Evolutionary conservation across 2,888 invertebrate species (phyloP), one percentile per base, ranked within the genome.

Genomic region (Lordiphosa fenestrarum): DNA sequence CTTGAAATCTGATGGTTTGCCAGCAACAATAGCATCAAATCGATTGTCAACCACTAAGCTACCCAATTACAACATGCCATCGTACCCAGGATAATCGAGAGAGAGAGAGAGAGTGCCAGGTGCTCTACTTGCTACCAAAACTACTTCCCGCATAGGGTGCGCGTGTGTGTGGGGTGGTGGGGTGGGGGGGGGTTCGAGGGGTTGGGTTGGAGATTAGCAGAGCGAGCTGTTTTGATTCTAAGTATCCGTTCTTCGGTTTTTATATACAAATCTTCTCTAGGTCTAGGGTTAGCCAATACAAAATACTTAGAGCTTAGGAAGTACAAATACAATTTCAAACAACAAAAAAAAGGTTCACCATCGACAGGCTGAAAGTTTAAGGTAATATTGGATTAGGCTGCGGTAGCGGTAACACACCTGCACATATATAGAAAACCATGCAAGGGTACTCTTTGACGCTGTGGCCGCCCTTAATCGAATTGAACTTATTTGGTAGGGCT

Each of bases 381-480:
- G 61, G 48, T 72, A 46, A 69, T 42, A 61, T 67, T 53, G 37
- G 48, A 53, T 69, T 60, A 56, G 60, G 66, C 61, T 73, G 76
- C 70, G 70, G 69, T 62, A 77, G 71, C 73, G 63, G 73, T 66
- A 86, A 89, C 89, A 88, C 89, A 89, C 89, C 89, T 89, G 87
- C 72, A 85, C 89, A 89, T 72, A 88, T 86, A 86, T 82, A 87
- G 80, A 89, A 85, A 81, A 89, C 81, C 87, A 88, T 87, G 89
- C 89, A 89, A 86, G 86, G 88, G 77, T 86, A 76, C 76, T 88
- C 88, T 84, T 84, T 86, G 71, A 84, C 75, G 87, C 78, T 86
- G 85, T 84, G 83, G 80, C 86, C 82, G 85, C 86, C 86, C 87
- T 82, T 85, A 65, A 50, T 62, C 56, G 46, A 9, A 57, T 66